A percentile compares a stretch with the other conserved stretches of the same genome.
phyloP scores from a whole-genome alignment of 1,140 invertebrate species.

The Drosophila bipectinata region DNA sequence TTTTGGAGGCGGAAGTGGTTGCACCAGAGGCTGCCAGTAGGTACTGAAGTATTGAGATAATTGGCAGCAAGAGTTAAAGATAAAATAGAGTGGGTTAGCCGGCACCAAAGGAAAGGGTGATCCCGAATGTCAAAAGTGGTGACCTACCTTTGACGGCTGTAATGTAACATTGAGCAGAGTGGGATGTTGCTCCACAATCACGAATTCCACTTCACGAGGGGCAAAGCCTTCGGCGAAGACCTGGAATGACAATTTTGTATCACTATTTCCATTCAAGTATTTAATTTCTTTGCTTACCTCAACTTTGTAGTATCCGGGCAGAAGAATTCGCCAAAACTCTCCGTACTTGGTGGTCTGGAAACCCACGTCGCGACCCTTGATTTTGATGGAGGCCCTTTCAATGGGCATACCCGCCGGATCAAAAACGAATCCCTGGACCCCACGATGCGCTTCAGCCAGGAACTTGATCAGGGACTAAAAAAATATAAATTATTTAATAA shows the following conservation, averaged over 20 bases:
- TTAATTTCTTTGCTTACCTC: conserved; percentile 86
- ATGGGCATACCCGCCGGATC: conserved; percentile 93
- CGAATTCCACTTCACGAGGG: conserved; percentile 92
- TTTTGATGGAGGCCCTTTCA: conserved; percentile 91
- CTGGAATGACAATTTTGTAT: conserved; percentile 82
- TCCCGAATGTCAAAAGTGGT: neutral
- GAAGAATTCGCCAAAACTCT: conserved; percentile 95
- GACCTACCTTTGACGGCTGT: conserved; percentile 90
- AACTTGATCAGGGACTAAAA: conserved; percentile 91
- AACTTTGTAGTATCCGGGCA: conserved; percentile 93
- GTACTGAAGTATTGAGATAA: conserved; percentile 12
- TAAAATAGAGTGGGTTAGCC: conserved; percentile 27
- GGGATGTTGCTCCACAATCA: conserved; percentile 93
- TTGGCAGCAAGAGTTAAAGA: neutral
- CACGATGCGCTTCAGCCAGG: conserved; percentile 94
- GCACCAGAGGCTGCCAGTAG: conserved; percentile 4
- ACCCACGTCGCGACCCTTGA: conserved; percentile 93
- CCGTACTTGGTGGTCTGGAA: conserved; percentile 95
- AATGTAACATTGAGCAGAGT: conserved; percentile 93
- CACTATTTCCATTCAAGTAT: too few species aligned
- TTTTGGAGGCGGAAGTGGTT: neutral
- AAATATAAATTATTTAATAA: neutral
- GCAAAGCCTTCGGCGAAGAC: conserved; percentile 93
- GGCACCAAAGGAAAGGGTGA: conserved; percentile 6
- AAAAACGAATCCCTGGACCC: conserved; percentile 92